phyloP scores from a whole-genome alignment of 2,888 invertebrate genomes.

The Orgyia antiqua region DNA sequence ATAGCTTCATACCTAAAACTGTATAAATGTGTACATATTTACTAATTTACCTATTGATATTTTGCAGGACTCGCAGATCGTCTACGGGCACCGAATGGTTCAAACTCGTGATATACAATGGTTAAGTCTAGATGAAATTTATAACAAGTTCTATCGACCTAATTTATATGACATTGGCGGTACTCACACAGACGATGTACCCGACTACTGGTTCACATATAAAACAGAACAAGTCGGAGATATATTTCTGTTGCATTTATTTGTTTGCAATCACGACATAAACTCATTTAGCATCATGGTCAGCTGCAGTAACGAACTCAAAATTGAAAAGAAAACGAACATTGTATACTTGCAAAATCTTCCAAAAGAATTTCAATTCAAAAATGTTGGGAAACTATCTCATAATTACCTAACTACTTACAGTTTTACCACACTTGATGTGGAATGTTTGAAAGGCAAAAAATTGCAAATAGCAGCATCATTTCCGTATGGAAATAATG shows the following conservation, averaged over 20 bases:
- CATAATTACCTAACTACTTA: constrained; percentile 45
- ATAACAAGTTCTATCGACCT: constrained; percentile 53
- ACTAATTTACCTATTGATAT: too few relatives aligned
- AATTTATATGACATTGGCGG: constrained; percentile 63
- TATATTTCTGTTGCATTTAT: constrained; percentile 54
- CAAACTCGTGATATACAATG: constrained; percentile 53
- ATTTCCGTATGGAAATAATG: constrained; percentile 26
- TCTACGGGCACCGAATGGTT: constrained; percentile 44
- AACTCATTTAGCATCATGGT: constrained; percentile 40
- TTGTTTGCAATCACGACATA: constrained; percentile 45
- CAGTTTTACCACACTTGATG: constrained; percentile 47
- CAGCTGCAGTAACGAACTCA: constrained; percentile 37
- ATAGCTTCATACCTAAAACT: too few relatives aligned
- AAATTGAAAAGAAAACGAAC: constrained; percentile 38
- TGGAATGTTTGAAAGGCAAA: constrained; percentile 47
- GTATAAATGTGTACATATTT: too few relatives aligned
- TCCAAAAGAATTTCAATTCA: constrained; percentile 36
- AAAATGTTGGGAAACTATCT: constrained; percentile 22
- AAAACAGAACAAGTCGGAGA: constrained; percentile 48
- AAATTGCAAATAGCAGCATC: constrained; percentile 48
- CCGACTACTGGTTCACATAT: constrained; percentile 56
- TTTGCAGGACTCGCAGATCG: constrained; percentile 35
- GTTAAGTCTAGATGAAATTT: constrained; percentile 50
- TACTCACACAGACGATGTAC: constrained; percentile 47
- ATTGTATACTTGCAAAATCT: constrained; percentile 36